phyloP scores from a whole-genome alignment of 2,797 vertebrate species.

The Xenopus petersii region DNA sequence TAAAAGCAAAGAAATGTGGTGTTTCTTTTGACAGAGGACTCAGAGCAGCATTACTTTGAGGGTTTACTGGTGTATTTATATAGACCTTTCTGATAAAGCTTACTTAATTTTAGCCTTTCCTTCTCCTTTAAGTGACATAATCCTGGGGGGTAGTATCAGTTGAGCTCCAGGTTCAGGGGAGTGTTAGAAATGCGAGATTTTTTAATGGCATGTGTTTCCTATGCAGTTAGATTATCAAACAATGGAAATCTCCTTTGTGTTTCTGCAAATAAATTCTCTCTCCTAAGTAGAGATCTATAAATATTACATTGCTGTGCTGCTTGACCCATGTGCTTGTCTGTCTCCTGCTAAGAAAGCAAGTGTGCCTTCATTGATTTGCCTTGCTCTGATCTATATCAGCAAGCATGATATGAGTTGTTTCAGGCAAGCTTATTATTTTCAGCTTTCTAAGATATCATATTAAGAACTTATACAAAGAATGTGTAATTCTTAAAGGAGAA shows the following conservation, averaged over 20 bases:
- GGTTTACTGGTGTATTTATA: no score
- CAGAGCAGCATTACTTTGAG: no score
- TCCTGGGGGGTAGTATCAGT: background rate
- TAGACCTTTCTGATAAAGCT: no score
- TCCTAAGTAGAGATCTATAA: slow-evolving; percentile 11
- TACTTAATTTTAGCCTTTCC: no score
- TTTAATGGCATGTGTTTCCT: no score
- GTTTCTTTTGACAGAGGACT: no score
- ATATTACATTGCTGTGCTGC: slow-evolving; percentile 20
- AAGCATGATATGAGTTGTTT: background rate
- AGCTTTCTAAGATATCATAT: background rate
- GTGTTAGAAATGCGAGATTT: no score
- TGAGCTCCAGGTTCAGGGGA: no score
- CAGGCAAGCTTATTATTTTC: background rate
- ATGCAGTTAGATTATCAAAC: no score
- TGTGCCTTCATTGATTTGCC: background rate
- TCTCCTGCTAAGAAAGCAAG: slow-evolving; percentile 6
- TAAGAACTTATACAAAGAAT: no score
- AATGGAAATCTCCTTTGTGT: background rate
- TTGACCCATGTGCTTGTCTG: slow-evolving; percentile 1
- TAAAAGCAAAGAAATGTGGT: no score
- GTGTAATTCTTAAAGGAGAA: no score
- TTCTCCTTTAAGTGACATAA: background rate
- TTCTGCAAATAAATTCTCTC: background rate
- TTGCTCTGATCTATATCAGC: background rate